Evolutionary conservation across 2,888 invertebrate genomes (phyloP).

Genomic region (Apodemia duryi): DNA sequence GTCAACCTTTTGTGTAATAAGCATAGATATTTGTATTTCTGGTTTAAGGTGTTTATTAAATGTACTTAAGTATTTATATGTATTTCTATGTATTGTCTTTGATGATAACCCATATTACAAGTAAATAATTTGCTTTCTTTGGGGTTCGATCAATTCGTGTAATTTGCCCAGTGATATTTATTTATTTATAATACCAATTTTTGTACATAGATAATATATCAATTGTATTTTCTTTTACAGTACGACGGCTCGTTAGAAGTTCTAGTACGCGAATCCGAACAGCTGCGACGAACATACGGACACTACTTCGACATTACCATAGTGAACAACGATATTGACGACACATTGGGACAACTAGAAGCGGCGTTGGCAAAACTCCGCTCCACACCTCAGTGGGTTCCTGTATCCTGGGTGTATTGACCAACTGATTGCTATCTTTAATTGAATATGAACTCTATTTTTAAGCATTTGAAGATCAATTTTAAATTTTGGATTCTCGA

Average conservation of each 20-base stretch:
- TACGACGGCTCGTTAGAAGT: slow-evolving; percentile 98
- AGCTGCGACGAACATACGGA: slow-evolving; percentile 97
- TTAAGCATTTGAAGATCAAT: slow-evolving; percentile 1
- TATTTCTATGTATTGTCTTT: too few species aligned
- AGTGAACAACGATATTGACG: slow-evolving; percentile 99
- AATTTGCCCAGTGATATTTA: too few species aligned
- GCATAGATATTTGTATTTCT: too few species aligned
- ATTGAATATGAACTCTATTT: slow-evolving; percentile 15
- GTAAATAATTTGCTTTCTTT: too few species aligned
- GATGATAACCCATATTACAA: too few species aligned
- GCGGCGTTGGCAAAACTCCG: slow-evolving; percentile 94
- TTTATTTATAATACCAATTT: too few species aligned
- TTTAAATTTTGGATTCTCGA: slow-evolving; percentile 19
- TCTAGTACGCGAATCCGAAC: slow-evolving; percentile 96
- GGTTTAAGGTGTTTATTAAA: too few species aligned
- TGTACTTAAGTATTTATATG: too few species aligned
- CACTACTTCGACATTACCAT: slow-evolving; percentile 99
- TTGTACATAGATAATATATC: too few species aligned
- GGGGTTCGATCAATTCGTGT: too few species aligned
- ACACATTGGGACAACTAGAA: slow-evolving; percentile 96
- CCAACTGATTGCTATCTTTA: slow-evolving; percentile 46
- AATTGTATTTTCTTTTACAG: slow-evolving; percentile 71
- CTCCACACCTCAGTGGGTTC: slow-evolving; percentile 97
- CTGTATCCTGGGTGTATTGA: slow-evolving; percentile 98
- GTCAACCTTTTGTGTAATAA: too few species aligned